These are phyloP conservation scores for Oryctes rhinoceros DNA, from an alignment of 1,140 invertebrate genomes.

Conservation along the genomic window DNA sequence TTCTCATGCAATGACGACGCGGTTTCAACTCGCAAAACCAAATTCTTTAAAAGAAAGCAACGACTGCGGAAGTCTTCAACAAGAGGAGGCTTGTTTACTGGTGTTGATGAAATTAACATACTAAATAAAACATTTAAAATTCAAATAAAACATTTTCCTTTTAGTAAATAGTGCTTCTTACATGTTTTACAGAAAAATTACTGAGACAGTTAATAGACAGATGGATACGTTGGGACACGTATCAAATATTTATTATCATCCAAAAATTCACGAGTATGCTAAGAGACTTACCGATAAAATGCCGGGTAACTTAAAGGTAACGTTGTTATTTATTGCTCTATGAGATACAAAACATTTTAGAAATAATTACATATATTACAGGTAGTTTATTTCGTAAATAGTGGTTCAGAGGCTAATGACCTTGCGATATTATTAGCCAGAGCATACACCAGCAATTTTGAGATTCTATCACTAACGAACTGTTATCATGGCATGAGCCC, in stretches of 20 bases:
- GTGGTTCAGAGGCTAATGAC: conserved; percentile 97
- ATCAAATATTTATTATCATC: conserved; percentile 90
- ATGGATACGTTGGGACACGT: conserved; percentile 87
- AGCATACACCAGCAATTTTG: conserved; percentile 82
- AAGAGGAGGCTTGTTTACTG: too few species aligned
- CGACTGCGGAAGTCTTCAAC: too few species aligned
- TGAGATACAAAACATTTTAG: background rate
- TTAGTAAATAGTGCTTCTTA: too few species aligned
- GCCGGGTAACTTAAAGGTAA: conserved; percentile 85
- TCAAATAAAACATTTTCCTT: too few species aligned
- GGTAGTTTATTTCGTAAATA: conserved; percentile 93
- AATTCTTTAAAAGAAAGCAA: too few species aligned
- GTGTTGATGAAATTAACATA: too few species aligned
- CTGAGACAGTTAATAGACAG: conserved; percentile 80
- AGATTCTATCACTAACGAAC: conserved; percentile 88
- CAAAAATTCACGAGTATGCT: conserved; percentile 90
- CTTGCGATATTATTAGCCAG: conserved; percentile 88
- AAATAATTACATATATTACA: conserved; percentile 55
- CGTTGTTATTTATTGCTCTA: background rate
- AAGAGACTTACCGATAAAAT: conserved; percentile 82
- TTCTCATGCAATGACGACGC: too few species aligned
- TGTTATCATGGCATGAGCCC: conserved; percentile 91
- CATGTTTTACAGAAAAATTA: conserved; percentile 72
- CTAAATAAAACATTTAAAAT: too few species aligned
- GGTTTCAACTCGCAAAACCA: too few species aligned